phyloP scores from a whole-genome alignment of 2,797 vertebrate species.

The Lindbergichthys nudifrons region DNA sequence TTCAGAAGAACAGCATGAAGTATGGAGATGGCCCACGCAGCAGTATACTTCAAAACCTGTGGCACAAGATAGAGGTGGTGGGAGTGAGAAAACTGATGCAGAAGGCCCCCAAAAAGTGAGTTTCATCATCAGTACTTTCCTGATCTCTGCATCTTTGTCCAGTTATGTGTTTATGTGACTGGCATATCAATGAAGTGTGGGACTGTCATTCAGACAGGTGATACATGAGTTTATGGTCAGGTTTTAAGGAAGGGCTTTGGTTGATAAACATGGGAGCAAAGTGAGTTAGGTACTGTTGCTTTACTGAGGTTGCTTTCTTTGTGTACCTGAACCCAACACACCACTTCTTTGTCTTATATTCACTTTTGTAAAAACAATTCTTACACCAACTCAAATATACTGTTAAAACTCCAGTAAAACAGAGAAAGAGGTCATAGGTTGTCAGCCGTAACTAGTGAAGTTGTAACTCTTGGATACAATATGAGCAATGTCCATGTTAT shows the following conservation, averaged over 20 bases:
- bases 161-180: constrained; percentile 37
- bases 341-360: background rate
- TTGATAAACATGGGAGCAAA: constrained; percentile 22
- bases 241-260: background rate
- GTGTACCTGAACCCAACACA: background rate
- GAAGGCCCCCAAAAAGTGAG: constrained; percentile 18
- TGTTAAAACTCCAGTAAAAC: constrained; percentile 4
- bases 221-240: constrained; percentile 27
- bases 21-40: constrained; percentile 42
- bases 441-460: constrained; percentile 49
- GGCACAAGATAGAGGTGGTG: constrained; percentile 33
- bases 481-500: constrained; percentile 68
- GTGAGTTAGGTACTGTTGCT: constrained; percentile 24
- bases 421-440: constrained; percentile 31
- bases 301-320: background rate
- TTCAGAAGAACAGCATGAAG: constrained; percentile 55
- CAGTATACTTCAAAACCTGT: constrained; percentile 30
- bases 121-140: constrained; percentile 8
- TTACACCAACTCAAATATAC: background rate
- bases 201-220: constrained; percentile 26
- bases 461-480: constrained; percentile 39
- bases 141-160: constrained; percentile 28
- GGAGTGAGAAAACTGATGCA: constrained; percentile 31
- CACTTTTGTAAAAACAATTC: background rate
- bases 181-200: constrained; percentile 32